These are phyloP conservation scores for Agelas oroides DNA, from an alignment of 37 sponge, comb jelly and placozoan species.

Conservation along the genomic window DNA sequence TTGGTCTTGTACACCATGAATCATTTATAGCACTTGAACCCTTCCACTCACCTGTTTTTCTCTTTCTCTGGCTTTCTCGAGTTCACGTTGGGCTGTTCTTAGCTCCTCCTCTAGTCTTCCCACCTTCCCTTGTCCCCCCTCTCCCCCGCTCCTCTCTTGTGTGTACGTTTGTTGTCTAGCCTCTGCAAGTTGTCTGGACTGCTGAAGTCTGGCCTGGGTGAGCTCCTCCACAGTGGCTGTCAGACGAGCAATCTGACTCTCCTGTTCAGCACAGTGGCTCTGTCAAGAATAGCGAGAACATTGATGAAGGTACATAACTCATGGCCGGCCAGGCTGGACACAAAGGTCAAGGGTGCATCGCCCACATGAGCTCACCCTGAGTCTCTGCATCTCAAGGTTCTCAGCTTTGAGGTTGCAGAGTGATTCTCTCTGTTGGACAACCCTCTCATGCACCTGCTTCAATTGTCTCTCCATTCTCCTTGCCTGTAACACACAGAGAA, in stretches of 20 bases:
- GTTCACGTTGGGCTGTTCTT: not conserved
- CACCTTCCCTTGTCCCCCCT: not conserved
- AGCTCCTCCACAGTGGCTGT: conserved; percentile 28
- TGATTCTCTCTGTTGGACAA: conserved; percentile 30
- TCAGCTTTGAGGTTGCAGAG: conserved; percentile 40
- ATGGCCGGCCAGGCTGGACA: too few species aligned
- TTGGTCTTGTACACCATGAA: too few species aligned
- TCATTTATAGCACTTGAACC: too few species aligned
- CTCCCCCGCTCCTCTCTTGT: not conserved
- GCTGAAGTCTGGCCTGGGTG: conserved; percentile 14
- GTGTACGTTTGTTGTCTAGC: conserved; percentile 24
- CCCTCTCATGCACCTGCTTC: conserved; percentile 34
- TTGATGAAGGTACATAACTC: not conserved
- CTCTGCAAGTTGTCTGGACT: conserved; percentile 60
- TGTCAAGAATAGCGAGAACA: not conserved
- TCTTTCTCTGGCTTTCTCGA: conserved; percentile 15
- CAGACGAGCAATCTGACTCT: conserved; percentile 14
- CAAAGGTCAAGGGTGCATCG: not conserved
- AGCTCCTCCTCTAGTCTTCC: conserved; percentile 20
- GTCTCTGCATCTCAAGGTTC: conserved; percentile 2
- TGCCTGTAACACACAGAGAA: conserved; percentile 21
- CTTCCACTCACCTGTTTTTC: conserved; percentile 23
- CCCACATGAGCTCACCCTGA: conserved; percentile 45
- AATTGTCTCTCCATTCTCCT: conserved; percentile 40
- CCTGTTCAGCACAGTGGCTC: conserved; percentile 40